phyloP scores from a whole-genome alignment of 2,888 invertebrate genomes.

The Baronia brevicornis region DNA sequence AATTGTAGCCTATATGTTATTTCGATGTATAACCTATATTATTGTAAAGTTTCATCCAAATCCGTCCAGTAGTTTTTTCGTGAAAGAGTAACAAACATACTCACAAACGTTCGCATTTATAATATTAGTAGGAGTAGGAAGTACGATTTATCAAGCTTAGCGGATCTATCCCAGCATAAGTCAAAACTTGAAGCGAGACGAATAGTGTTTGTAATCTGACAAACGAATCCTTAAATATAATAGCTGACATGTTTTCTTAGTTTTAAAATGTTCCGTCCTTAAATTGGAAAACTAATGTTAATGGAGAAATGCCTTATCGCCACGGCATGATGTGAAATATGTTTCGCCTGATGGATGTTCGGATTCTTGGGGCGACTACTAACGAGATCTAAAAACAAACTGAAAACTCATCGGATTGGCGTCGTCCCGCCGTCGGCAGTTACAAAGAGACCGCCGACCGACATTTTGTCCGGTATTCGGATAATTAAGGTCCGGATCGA shows the following conservation, averaged over 20 bases:
- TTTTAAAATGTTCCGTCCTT: constrained; percentile 47
- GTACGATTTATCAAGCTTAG: no score
- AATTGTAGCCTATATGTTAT: no score
- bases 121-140: no score
- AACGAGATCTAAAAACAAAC: constrained; percentile 64
- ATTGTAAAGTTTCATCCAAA: no score
- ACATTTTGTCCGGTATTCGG: constrained; percentile 47
- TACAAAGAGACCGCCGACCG: constrained; percentile 46
- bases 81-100: no score
- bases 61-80: no score
- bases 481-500: constrained; percentile 56
- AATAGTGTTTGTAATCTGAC: no score
- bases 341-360: constrained; percentile 54
- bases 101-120: no score
- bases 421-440: constrained; percentile 38
- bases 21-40: no score
- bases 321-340: constrained; percentile 50
- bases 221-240: constrained; percentile 20
- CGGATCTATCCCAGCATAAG: no score
- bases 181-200: no score
- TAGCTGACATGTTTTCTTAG: constrained; percentile 45
- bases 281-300: constrained; percentile 41
- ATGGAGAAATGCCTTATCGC: constrained; percentile 57
- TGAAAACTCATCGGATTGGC: constrained; percentile 36
- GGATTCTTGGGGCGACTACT: constrained; percentile 44